Base-by-base conservation (phyloP, 2,888 invertebrate species). In the Chaetoderma sp. region DNA sequence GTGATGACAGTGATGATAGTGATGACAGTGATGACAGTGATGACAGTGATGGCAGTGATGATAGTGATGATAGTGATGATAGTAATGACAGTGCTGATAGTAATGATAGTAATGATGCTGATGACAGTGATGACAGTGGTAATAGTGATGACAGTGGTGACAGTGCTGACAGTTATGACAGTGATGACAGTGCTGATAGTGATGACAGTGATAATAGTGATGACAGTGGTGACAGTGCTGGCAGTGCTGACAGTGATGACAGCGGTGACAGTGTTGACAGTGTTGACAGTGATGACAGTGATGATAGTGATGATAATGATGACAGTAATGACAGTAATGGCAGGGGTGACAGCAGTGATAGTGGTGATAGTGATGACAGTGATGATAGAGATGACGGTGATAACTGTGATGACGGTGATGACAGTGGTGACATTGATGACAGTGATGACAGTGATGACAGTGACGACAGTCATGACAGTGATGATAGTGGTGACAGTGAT, bases 291-390 rank as follows among this genome's bases (percentile, higher is more conserved):
- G 39, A 18, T 13, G 13, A 21, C 10, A n/a, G 49, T 13, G 13
- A 47, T 13, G 13, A 21, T 13, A n/a, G 21, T 13, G 13, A 18
- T 13, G 25, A 4, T 18, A 52, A 18, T 13, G 13, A 47, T 13
- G 49, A 18, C n/a, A 47, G 49, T 47, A 21, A 25, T 25, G n/a
- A n/a, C n/a, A n/a, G n/a, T n/a, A n/a, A n/a, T n/a, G n/a, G n/a
- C n/a, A n/a, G n/a, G n/a, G n/a, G 49, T 47, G 49, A 18, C 21
- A 47, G 49, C 18, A 21, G 10, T 47, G 49, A 47, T 18, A 47
- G 49, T 47, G 49, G 10, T 47, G 49, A 18, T 47, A 47, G 49
- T 47, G 49, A 18, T 47, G 49, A 47, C 21, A 47, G 49, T n/a
- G 49, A 47, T 47, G 21, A 13, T 18, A 13, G 49, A 10, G 21